Base-by-base conservation (phyloP, 2,113 vertebrate species). In the Tonatia bakeri region DNA sequence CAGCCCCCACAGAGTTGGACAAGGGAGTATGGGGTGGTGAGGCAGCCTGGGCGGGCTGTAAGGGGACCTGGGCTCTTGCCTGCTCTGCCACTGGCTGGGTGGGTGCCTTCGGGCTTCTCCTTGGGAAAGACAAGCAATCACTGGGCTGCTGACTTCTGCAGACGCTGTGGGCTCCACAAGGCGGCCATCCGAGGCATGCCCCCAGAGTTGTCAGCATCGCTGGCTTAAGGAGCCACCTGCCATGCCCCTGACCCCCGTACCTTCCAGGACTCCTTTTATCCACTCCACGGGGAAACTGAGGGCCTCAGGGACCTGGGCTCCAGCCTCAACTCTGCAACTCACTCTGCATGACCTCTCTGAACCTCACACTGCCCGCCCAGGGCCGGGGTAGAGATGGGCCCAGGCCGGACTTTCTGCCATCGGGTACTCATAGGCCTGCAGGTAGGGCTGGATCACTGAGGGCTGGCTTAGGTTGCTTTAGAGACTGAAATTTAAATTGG, bases 391-490 rank as follows among this genome's bases (percentile, higher is more conserved):
- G 54, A 76, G 43, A 6, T 28, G 33, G 36, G 13, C 5, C 28
- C 59, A 11, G 69, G 36, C 28, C 36, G 47, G n/a, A 56, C 64
- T 89, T 47, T 69, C n/a, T 7, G 3, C 12, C 9, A 7, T 20
- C 2, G 43, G 72, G 15, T 28, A 1, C 6, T 43, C 22, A 22
- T 3, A 0, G 0, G 0, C 43, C 26, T 9, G 26, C 9, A 59
- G 59, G 36, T 38, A 50, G 75, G 59, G 75, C 59, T 69, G 36
- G 69, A 11, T 43, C 40, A 31, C 43, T 6, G 36, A 75, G 67
- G 43, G 26, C 14, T 45, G 47, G 15, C 5, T 80, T 40, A 33
- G 65, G n/a, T 54, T 10, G n/a, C 20, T 45, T 61, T 64, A 54
- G 54, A 43, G 28, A 61, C 47, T 14, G 67, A 61, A 33, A 70